phyloP scores from a whole-genome alignment of 2,113 vertebrate species.

The Oreochromis tanganicae region DNA sequence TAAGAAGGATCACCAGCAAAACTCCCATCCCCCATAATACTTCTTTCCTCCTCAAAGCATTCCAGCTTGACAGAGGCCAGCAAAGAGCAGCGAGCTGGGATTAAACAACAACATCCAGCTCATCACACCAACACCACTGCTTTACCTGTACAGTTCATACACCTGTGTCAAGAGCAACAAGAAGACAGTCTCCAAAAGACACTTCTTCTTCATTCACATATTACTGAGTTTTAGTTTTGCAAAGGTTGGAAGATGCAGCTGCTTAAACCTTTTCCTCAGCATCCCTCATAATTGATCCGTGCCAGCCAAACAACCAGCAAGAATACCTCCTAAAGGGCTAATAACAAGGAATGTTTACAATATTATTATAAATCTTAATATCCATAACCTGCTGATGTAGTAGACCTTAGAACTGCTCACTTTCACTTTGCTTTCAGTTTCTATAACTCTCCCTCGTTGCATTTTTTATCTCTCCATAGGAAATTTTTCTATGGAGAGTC shows the following conservation, averaged over 20 bases:
- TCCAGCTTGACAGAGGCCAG: slow-evolving; percentile 9
- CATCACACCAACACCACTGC: background rate
- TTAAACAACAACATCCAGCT: background rate
- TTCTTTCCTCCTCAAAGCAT: slow-evolving; percentile 11
- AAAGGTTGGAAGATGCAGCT: background rate
- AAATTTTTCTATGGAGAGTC: background rate
- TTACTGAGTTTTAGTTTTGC: background rate
- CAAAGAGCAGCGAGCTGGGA: background rate
- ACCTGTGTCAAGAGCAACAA: background rate
- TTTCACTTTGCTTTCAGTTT: background rate
- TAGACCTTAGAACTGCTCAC: background rate
- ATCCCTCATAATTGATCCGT: background rate
- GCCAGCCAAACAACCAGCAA: background rate
- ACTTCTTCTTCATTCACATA: background rate
- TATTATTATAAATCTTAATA: background rate
- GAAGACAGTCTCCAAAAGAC: background rate
- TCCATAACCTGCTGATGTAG: background rate
- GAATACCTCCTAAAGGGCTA: background rate
- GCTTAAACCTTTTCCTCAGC: background rate
- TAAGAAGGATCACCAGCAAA: slow-evolving; percentile 29
- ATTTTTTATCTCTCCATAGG: background rate
- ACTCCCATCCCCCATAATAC: slow-evolving; percentile 21
- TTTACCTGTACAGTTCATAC: background rate
- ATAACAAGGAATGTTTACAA: background rate
- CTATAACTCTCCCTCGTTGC: background rate